Conservation (phyloP, 2,888 invertebrate genomes). For the Chymomyza amoena region DNA sequence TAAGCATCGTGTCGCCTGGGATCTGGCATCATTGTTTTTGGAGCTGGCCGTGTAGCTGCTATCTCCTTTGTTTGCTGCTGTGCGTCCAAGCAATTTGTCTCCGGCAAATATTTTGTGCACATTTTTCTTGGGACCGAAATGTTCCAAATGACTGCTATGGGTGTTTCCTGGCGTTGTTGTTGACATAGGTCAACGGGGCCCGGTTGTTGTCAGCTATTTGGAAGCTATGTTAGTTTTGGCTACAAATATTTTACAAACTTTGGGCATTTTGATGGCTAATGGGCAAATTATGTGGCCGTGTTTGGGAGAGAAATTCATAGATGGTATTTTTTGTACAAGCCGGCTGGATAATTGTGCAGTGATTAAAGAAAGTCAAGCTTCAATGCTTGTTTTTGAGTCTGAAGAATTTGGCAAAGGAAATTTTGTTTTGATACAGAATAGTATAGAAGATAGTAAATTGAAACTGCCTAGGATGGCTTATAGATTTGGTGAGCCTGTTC, state of each 20-base stretch:
- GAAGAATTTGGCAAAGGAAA: too few species aligned
- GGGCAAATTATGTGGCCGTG: slow-evolving; percentile 36
- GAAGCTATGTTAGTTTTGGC: slow-evolving; percentile 8
- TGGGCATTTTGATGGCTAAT: slow-evolving; percentile 30
- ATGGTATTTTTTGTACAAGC: too few species aligned
- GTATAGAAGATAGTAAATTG: too few species aligned
- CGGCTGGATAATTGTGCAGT: neutral
- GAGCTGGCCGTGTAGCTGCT: neutral
- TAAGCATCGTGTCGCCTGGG: slow-evolving; percentile 5
- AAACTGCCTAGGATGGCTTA: too few species aligned
- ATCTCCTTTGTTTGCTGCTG: slow-evolving; percentile 35
- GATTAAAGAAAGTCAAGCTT: neutral
- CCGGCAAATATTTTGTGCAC: slow-evolving; percentile 34
- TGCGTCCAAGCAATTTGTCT: slow-evolving; percentile 45
- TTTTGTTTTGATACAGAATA: neutral
- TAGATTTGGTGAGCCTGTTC: too few species aligned
- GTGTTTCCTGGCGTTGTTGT: slow-evolving; percentile 7
- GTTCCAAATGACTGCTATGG: neutral
- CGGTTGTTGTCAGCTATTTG: neutral
- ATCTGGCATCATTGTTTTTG: neutral
- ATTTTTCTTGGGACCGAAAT: slow-evolving; percentile 3
- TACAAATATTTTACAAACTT: slow-evolving; percentile 45
- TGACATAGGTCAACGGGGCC: slow-evolving; percentile 23
- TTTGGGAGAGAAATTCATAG: slow-evolving; percentile 2
- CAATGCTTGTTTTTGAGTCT: neutral